These are phyloP conservation scores for Drosophila pseudoobscura DNA, from an alignment of 1,140 invertebrate species.

Conservation along the genomic window DNA sequence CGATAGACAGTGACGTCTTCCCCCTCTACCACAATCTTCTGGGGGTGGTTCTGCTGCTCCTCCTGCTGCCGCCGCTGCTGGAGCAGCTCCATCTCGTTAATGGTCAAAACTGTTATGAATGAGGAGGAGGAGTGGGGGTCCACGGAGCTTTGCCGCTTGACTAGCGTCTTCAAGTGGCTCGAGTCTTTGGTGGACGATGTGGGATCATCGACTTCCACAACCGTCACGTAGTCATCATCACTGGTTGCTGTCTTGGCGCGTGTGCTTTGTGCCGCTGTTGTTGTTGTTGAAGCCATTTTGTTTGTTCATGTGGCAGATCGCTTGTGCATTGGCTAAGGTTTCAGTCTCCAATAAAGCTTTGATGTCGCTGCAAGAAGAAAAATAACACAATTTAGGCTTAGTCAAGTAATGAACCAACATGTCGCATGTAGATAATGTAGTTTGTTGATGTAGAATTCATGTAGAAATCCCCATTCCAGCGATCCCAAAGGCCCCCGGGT, in stretches of 20 bases:
- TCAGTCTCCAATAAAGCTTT: conserved; percentile 4
- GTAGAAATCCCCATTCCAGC: too few species aligned
- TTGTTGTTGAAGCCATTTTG: conserved; percentile 45
- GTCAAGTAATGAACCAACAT: not conserved
- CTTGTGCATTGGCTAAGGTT: conserved; percentile 8
- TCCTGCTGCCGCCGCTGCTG: conserved; percentile 48
- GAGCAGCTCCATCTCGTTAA: conserved; percentile 70
- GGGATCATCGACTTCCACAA: conserved; percentile 87
- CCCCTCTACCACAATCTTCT: not conserved
- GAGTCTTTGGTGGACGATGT: conserved; percentile 72
- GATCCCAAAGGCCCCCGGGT: too few species aligned
- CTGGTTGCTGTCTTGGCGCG: conserved; percentile 31
- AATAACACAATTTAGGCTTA: not conserved
- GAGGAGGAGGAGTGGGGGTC: conserved; percentile 76
- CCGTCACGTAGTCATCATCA: conserved; percentile 86
- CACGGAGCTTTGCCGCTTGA: conserved; percentile 80
- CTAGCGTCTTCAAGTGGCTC: conserved; percentile 82
- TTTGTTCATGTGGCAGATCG: not conserved
- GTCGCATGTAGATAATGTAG: too few species aligned
- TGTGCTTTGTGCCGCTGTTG: conserved; percentile 21
- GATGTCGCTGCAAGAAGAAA: not conserved
- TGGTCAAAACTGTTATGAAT: conserved; percentile 78
- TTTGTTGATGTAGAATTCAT: too few species aligned
- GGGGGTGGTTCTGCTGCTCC: not conserved
- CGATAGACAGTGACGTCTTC: conserved; percentile 92